Percentiles rank a stretch among this genome's conserved stretches.
Conservation (phyloP, 2,113 vertebrate species). For the Gymnorhina tibicen region DNA sequence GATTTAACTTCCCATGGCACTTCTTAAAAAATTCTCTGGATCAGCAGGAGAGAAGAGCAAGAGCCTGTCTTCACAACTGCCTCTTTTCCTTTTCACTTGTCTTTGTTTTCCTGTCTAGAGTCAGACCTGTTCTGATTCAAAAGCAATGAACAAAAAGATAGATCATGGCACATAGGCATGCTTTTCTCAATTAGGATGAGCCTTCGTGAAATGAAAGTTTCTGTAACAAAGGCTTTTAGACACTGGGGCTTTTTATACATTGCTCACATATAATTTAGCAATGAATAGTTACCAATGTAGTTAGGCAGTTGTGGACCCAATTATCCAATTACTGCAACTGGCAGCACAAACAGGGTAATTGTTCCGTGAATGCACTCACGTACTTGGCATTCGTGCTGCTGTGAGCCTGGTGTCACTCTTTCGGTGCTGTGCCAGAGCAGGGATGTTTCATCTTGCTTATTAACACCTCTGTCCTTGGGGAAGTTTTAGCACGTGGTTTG, state of each 20-base stretch:
- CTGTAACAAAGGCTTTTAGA: conserved; percentile 33
- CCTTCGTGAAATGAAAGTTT: neutral
- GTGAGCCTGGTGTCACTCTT: neutral
- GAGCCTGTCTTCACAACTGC: neutral
- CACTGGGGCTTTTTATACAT: neutral
- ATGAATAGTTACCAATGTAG: conserved; percentile 8
- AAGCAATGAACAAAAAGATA: neutral
- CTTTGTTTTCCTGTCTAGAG: neutral
- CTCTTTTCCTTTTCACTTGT: neutral
- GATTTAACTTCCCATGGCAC: neutral
- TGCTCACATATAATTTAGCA: conserved; percentile 42
- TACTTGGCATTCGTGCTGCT: neutral
- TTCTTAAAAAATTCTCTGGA: neutral
- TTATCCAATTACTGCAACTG: conserved; percentile 45
- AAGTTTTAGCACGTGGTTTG: neutral
- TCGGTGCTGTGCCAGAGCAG: neutral
- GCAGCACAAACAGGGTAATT: conserved; percentile 10
- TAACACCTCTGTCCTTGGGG: neutral
- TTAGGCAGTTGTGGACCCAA: conserved; percentile 30
- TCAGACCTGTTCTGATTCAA: neutral
- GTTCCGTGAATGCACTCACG: neutral
- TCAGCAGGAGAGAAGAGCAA: neutral
- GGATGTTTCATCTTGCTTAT: neutral
- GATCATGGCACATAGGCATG: neutral
- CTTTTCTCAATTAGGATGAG: neutral